Conservation (phyloP, 2,113 vertebrate species). For the Pagrus major region DNA sequence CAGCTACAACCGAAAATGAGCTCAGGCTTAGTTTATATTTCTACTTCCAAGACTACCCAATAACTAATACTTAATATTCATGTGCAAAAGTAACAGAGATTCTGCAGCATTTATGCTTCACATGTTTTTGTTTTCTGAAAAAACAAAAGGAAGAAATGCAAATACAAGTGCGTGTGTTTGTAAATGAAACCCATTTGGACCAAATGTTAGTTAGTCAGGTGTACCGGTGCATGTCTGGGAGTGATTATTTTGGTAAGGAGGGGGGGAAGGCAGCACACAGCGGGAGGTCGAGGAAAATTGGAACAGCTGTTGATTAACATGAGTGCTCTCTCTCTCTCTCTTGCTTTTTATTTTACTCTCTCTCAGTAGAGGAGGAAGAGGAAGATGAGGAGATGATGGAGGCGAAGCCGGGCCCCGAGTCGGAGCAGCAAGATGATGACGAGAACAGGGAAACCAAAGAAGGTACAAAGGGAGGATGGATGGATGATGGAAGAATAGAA, state of each 20-base stretch:
- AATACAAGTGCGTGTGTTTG: conserved; percentile 49
- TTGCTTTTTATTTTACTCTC: conserved; percentile 34
- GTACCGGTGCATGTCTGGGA: conserved; percentile 72
- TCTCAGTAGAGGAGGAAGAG: conserved; percentile 92
- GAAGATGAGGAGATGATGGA: conserved; percentile 95
- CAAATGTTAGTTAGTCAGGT: conserved; percentile 74
- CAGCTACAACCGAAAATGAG: background rate
- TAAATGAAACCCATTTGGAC: conserved; percentile 61
- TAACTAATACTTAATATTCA: background rate
- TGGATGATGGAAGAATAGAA: background rate
- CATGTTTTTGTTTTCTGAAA: background rate
- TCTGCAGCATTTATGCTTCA: background rate
- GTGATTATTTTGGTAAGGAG: conserved; percentile 72
- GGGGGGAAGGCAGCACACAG: conserved; percentile 47
- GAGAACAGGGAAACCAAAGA: conserved; percentile 91
- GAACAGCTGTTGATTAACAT: conserved; percentile 82
- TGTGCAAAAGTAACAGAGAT: conserved; percentile 1
- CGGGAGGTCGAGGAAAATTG: conserved; percentile 72
- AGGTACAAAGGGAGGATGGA: conserved; percentile 80
- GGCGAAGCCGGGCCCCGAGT: conserved; percentile 88
- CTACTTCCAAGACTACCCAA: background rate
- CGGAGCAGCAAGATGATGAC: conserved; percentile 90
- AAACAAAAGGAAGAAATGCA: too few species aligned
- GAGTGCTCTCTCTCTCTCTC: conserved; percentile 56
- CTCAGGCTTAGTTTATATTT: background rate